Conservation (phyloP, 2,797 vertebrate genomes). For the Otus scops region DNA sequence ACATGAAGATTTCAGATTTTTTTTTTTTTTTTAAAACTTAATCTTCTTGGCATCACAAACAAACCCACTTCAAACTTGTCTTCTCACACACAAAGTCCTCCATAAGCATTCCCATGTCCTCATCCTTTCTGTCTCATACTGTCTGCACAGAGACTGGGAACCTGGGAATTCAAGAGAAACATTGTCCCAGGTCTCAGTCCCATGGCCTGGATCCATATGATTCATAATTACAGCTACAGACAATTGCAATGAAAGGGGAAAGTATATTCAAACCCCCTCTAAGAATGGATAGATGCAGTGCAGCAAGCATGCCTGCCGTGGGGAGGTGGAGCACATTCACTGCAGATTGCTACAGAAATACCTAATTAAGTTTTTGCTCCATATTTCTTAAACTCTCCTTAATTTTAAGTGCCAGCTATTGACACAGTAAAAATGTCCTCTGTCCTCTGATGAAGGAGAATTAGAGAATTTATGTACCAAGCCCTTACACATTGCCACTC, state of each 20-base stretch:
- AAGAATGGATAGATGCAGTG: not conserved
- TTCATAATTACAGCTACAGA: not conserved
- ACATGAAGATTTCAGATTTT: not conserved
- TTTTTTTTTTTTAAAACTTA: not conserved
- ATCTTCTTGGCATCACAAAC: not conserved
- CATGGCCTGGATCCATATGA: not conserved
- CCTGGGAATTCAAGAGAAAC: not conserved
- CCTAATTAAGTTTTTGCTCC: not conserved
- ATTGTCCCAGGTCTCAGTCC: not conserved
- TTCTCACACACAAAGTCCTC: not conserved
- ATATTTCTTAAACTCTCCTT: constrained; percentile 9
- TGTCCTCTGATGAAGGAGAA: not conserved
- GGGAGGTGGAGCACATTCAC: not conserved
- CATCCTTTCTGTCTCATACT: not conserved
- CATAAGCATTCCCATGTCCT: not conserved
- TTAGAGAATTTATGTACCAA: not conserved
- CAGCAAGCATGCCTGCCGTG: not conserved
- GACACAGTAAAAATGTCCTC: not conserved
- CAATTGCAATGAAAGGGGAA: not conserved
- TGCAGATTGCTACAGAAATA: not conserved
- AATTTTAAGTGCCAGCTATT: constrained; percentile 17
- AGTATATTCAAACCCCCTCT: not conserved
- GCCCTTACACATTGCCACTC: not conserved
- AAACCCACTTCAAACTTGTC: not conserved
- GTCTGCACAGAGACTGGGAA: not conserved